Evolutionary conservation across 2,888 invertebrate species (phyloP).

Genomic region (Chrysina gloriosa): DNA sequence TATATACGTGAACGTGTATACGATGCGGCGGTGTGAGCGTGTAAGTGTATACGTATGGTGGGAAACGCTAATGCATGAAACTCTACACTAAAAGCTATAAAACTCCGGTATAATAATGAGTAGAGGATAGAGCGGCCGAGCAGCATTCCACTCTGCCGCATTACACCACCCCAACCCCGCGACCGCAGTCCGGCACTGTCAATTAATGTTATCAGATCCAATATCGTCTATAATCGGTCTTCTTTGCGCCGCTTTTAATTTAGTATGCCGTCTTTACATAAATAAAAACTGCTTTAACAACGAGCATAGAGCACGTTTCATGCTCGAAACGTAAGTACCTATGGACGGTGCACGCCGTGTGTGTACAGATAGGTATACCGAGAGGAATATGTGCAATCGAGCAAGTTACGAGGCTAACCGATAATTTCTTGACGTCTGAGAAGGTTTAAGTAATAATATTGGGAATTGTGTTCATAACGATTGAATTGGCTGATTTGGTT

Average conservation of each 20-base stretch:
- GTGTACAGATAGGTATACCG: too few relatives aligned
- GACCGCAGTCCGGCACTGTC: constrained; percentile 48
- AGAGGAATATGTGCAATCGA: too few relatives aligned
- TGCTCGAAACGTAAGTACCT: constrained; percentile 26
- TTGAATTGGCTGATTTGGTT: too few relatives aligned
- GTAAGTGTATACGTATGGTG: constrained; percentile 27
- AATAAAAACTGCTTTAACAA: constrained; percentile 41
- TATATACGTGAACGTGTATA: neutral
- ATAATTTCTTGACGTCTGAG: too few relatives aligned
- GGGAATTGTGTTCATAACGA: too few relatives aligned
- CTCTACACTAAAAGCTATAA: constrained; percentile 41
- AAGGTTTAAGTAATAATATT: too few relatives aligned
- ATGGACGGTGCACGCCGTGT: neutral
- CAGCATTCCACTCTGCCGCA: constrained; percentile 45
- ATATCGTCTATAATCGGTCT: constrained; percentile 49
- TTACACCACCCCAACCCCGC: constrained; percentile 44
- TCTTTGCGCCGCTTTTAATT: constrained; percentile 50
- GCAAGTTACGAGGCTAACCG: too few relatives aligned
- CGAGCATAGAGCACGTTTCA: constrained; percentile 40
- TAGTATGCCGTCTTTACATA: constrained; percentile 43
- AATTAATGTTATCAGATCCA: constrained; percentile 50
- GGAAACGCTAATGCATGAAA: constrained; percentile 39
- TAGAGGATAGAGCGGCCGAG: constrained; percentile 44
- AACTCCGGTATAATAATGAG: constrained; percentile 45
- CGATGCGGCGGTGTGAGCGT: neutral